Evolutionary conservation across 2,888 invertebrate species (phyloP), one percentile per base, ranked within the genome.

Genomic region (Morpho deidamia): DNA sequence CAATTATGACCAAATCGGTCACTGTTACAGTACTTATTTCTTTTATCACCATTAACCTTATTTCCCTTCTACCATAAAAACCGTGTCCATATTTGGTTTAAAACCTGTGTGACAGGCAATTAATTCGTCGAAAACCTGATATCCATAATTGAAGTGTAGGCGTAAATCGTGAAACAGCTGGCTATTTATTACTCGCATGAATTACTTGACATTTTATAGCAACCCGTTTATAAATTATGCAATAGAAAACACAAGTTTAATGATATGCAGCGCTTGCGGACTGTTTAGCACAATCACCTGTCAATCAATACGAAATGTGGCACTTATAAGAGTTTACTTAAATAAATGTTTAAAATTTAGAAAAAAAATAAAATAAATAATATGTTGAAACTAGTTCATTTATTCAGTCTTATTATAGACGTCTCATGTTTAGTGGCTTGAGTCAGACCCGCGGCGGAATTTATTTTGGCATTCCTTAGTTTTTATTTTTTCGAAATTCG

Each of bases 191-290:
- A 69, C 67, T 69, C 64, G 71, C 71, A 78, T 74, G 72, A 70
- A 66, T 75, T 69, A 70, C 64, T 72, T 81, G 84, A 76, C 81
- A 82, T 83, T 83, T 77, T 72, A 78, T 73, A 62, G 68, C 66
- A 82, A 83, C 86, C 78, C 66, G 84, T 85, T 81, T 70, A 62
- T 72, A 75, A 80, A 75, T 83, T 84, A 85, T 81, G 85, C 84
- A 86, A 87, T 74, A 77, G 75, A 78, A 76, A 77, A 76, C 70
- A 76, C 76, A 81, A 49, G 43, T 34, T 74, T 69, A 78, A 78
- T 78, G 72, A 70, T 68, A 73, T 71, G 71, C 70, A 67, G 66
- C 71, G 68, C 67, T 70, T 69, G 73, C 55, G 66, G 66, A 68
- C 70, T 74, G 70, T 68, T 80, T 78, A 79, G 64, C 75, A 77